Evolutionary conservation across 2,113 vertebrate species (phyloP).

Genomic region (Poeciliopsis occidentalis): DNA sequence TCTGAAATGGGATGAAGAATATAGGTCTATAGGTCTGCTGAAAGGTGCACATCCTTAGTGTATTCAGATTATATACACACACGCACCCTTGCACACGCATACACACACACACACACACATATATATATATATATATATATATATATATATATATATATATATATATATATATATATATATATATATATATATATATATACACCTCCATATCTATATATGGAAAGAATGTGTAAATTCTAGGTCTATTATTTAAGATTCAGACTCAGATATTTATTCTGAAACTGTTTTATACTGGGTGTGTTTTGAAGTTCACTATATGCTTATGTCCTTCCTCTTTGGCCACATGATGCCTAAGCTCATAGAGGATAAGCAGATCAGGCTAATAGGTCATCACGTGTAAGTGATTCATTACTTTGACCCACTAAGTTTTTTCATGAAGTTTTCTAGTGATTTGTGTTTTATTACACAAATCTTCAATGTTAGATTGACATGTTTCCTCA

Average conservation of each 20-base stretch:
- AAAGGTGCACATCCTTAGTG: background rate
- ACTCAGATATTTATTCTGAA: background rate
- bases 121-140: too few relatives aligned
- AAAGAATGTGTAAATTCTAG: too few relatives aligned
- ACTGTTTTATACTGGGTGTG: background rate
- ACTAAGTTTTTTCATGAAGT: background rate
- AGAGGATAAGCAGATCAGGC: background rate
- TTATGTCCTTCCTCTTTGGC: background rate
- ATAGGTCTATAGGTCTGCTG: conserved; percentile 18
- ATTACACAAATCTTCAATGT: background rate
- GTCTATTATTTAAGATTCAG: background rate
- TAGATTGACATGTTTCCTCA: background rate
- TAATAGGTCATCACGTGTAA: too few relatives aligned
- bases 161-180: too few relatives aligned
- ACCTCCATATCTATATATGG: too few relatives aligned
- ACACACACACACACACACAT: too few relatives aligned
- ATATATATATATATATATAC: too few relatives aligned
- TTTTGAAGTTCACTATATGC: background rate
- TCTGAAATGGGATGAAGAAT: conserved; percentile 13
- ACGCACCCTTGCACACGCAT: too few relatives aligned
- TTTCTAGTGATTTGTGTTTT: background rate
- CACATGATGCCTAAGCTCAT: background rate
- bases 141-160: too few relatives aligned
- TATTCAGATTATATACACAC: background rate
- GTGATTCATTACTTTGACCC: background rate